Percentiles rank a stretch among this genome's conserved stretches.
phyloP scores from a whole-genome alignment of 2,113 vertebrate species.

The Empidonax alnorum region DNA sequence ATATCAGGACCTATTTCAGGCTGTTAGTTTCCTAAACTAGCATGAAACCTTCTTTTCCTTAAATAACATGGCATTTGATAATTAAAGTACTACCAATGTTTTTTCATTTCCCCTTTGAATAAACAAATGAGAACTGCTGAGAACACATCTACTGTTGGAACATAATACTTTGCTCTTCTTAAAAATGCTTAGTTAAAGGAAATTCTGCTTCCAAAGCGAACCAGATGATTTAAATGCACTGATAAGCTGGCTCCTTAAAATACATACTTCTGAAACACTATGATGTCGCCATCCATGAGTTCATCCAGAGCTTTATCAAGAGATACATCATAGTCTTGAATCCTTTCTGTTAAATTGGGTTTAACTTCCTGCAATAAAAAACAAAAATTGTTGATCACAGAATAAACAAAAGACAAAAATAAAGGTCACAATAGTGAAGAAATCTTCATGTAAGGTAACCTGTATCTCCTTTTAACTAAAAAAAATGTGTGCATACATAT shows the following conservation, averaged over 20 bases:
- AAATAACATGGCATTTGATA: neutral
- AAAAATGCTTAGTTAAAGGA: neutral
- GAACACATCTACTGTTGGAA: neutral
- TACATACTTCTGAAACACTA: slow-evolving; percentile 98
- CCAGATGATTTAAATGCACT: neutral
- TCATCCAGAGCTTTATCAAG: slow-evolving; percentile 99
- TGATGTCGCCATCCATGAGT: slow-evolving; percentile 99
- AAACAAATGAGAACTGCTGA: neutral
- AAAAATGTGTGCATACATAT: neutral
- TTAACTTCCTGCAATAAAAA: slow-evolving; percentile 92
- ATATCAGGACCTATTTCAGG: neutral
- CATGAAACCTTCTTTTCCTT: neutral
- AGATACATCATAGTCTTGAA: slow-evolving; percentile 99
- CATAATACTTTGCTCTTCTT: neutral
- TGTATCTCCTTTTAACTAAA: neutral
- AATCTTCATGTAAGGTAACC: neutral
- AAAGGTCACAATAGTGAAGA: neutral
- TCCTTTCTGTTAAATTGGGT: slow-evolving; percentile 99
- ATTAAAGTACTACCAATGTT: neutral
- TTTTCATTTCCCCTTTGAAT: neutral
- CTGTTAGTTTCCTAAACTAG: neutral
- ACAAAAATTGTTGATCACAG: neutral
- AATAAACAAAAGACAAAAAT: neutral
- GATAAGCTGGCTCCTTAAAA: neutral
- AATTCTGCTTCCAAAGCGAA: slow-evolving; percentile 8